Evolutionary conservation across 2,797 vertebrate genomes (phyloP), one percentile per base, ranked within the genome.

Genomic region (Intellagama lesueurii): DNA sequence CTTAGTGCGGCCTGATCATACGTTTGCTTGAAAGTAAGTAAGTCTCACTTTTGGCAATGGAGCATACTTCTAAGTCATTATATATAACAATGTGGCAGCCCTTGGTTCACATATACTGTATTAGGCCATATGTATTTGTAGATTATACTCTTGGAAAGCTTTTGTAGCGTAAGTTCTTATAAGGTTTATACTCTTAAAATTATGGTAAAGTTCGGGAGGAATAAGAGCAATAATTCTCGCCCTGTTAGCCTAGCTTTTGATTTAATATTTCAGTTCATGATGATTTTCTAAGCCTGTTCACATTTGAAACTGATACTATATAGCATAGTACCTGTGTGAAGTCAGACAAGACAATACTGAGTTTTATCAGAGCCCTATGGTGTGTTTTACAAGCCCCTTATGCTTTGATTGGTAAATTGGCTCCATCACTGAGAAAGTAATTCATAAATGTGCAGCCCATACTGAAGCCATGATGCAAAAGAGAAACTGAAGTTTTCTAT

Each of bases 1-100:
- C 30, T 26, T 7, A 79, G 11, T 47, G 40, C 44, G 32, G 56
- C 5, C 12, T 80, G 30, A 7, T 70, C 7, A 14, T 70, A 7
- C 28, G 12, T 70, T 87, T 87, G 32, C 14, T 70, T 87, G 30
- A n/a, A 87, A 70, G 30, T 85, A 87, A 70, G 30, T 85, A n/a
- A 47, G 14, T 9, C 35, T 81, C 24, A 32, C 6, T 81, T 70
- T 49, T 12, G 8, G 11, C 44, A 73, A 6, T 81, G 68, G 49
- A 35, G 44, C 24, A 6, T 72, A 52, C 12, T 85, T 78, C 52
- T 47, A 73, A 66, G 16, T 40, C 11, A 60, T 32, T n/a, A 14
- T 52, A 35, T 17, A 60, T 73, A 30, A 26, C 40, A 75, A 68
- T 81, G 26, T 19, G 73, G 47, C n/a, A 86, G 9, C 11, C 12